These are phyloP conservation scores for Spea bombifrons DNA, from an alignment of 2,113 vertebrate species.

Conservation along the genomic window DNA sequence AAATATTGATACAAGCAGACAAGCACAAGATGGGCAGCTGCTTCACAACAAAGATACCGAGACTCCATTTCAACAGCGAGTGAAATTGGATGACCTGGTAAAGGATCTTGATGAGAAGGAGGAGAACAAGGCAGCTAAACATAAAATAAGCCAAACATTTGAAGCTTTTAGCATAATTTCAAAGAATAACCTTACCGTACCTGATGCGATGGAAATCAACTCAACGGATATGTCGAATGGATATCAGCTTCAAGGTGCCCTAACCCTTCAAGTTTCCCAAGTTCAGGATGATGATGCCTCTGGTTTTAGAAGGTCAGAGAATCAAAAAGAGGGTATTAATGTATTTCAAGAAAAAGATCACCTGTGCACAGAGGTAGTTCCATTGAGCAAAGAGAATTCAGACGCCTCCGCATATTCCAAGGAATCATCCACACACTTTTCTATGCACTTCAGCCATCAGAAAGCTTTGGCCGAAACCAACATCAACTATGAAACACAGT, in stretches of 20 bases:
- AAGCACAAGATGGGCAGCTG: constrained; percentile 47
- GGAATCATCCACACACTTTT: background rate
- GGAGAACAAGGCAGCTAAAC: constrained; percentile 57
- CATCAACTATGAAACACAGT: background rate
- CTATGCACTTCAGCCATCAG: background rate
- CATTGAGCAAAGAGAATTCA: background rate
- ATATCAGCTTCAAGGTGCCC: background rate
- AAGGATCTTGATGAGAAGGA: constrained; percentile 46
- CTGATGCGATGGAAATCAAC: background rate
- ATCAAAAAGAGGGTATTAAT: background rate
- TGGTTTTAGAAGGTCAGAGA: constrained; percentile 5
- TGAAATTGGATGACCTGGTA: constrained; percentile 45
- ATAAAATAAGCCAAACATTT: constrained; percentile 50
- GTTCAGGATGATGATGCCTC: background rate
- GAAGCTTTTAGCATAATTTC: background rate
- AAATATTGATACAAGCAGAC: constrained; percentile 47
- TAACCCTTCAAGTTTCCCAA: background rate
- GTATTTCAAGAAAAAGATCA: background rate
- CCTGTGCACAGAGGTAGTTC: background rate
- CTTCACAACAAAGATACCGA: constrained; percentile 21
- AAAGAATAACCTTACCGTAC: background rate
- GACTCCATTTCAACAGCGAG: constrained; percentile 50
- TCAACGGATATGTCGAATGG: background rate
- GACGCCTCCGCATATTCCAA: rapidly evolving
- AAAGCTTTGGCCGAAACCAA: background rate